These are phyloP conservation scores for Bucco capensis DNA, from an alignment of 2,113 vertebrate species.

Conservation along the genomic window DNA sequence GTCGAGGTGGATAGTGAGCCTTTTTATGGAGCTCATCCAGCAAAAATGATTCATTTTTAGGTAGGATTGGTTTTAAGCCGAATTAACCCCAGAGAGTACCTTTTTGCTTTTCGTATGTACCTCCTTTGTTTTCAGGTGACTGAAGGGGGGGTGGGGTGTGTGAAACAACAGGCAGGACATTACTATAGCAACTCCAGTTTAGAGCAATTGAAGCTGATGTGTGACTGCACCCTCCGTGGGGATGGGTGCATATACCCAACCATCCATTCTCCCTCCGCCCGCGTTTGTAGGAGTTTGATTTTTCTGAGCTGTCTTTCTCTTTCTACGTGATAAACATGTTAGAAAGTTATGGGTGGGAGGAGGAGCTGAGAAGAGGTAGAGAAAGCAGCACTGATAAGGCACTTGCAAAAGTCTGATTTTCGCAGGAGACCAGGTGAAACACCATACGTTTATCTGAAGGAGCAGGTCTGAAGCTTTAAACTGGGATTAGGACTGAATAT, in stretches of 20 bases:
- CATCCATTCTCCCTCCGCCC: not conserved
- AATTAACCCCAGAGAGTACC: not conserved
- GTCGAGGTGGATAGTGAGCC: rapidly evolving
- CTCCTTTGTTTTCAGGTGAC: not conserved
- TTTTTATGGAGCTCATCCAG: not conserved
- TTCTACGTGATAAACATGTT: not conserved
- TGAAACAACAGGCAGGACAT: not conserved
- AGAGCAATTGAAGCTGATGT: not conserved
- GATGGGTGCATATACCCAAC: not conserved
- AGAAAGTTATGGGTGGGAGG: constrained; percentile 12
- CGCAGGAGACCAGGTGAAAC: not conserved
- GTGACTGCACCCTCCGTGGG: not conserved
- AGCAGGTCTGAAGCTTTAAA: not conserved
- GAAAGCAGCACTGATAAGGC: not conserved
- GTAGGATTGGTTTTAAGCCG: not conserved
- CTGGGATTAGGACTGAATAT: not conserved
- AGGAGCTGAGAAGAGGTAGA: not conserved
- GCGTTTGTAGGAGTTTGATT: not conserved
- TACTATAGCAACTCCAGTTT: not conserved
- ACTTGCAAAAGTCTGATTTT: not conserved
- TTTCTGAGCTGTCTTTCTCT: constrained; percentile 24
- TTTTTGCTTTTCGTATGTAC: not conserved
- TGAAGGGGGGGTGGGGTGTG: not conserved
- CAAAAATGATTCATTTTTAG: not conserved
- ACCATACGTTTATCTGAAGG: not conserved